Conservation (phyloP, 2,888 invertebrate species). For the Alcis repandata region DNA sequence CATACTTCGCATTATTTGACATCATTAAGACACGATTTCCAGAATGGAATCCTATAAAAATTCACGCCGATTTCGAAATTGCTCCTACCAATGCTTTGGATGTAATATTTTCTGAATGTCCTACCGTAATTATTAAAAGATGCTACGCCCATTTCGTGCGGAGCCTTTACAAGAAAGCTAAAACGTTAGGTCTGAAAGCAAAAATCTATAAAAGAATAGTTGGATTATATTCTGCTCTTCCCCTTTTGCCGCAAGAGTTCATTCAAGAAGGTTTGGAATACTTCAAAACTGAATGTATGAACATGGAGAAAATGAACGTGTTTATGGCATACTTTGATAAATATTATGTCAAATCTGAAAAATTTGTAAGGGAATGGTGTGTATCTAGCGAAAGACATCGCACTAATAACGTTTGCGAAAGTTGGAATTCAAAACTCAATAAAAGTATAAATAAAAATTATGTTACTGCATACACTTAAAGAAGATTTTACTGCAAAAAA, state of each 20-base stretch:
- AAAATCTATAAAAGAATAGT: slow-evolving; percentile 30
- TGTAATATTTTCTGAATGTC: slow-evolving; percentile 27
- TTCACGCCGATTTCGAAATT: slow-evolving; percentile 28
- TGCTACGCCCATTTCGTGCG: no score
- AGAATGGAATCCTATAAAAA: slow-evolving; percentile 26
- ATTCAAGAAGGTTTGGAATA: slow-evolving; percentile 30
- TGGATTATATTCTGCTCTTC: slow-evolving; percentile 28
- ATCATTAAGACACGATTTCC: slow-evolving; percentile 28
- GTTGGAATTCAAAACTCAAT: slow-evolving; percentile 14
- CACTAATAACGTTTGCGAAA: slow-evolving; percentile 22
- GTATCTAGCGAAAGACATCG: slow-evolving; percentile 1
- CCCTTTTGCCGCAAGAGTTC: slow-evolving; percentile 29
- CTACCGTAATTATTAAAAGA: no score
- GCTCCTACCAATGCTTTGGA: slow-evolving; percentile 26
- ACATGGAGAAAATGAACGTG: slow-evolving; percentile 27
- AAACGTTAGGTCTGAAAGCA: slow-evolving; percentile 27
- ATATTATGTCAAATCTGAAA: slow-evolving; percentile 26
- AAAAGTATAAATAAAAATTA: no score
- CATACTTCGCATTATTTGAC: slow-evolving; percentile 21
- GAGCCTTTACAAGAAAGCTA: slow-evolving; percentile 23
- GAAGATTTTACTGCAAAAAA: no score
- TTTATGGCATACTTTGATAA: slow-evolving; percentile 27
- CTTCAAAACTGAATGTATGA: slow-evolving; percentile 26
- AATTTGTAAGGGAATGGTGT: slow-evolving; percentile 25
- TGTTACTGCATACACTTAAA: no score